These are phyloP conservation scores for Volucella bombylans DNA, from an alignment of 2,888 invertebrate species.

Conservation along the genomic window DNA sequence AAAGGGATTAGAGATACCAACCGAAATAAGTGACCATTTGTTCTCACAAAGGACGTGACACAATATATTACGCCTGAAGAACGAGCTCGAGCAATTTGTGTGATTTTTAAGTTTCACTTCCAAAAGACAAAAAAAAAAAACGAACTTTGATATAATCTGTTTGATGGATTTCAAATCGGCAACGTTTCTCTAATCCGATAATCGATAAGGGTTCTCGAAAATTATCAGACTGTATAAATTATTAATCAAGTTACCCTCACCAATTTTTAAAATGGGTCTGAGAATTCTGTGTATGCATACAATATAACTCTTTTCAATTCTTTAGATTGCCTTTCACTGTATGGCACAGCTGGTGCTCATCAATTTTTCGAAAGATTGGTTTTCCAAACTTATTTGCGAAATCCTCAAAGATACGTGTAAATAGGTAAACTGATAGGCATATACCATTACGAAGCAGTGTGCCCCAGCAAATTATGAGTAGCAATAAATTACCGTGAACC, in stretches of 20 bases:
- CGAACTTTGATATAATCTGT: not conserved
- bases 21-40: constrained; percentile 1
- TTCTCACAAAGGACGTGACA: constrained; percentile 3
- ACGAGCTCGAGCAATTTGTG: no score
- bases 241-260: not conserved
- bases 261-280: not conserved
- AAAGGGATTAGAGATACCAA: constrained; percentile 1
- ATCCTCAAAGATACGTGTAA: not conserved
- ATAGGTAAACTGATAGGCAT: not conserved
- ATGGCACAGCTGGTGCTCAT: not conserved
- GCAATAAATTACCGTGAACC: no score
- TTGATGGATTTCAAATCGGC: no score
- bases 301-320: constrained; percentile 2
- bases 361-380: not conserved
- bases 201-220: not conserved
- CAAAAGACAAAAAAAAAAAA: not conserved
- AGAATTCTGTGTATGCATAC: not conserved
- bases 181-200: not conserved
- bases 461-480: no score
- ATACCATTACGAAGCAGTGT: no score
- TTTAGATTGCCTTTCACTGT: not conserved
- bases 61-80: no score
- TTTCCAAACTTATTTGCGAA: constrained; percentile 5
- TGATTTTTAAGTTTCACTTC: not conserved
- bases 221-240: constrained; percentile 9